These are phyloP conservation scores for Rhinogobius similis DNA, from an alignment of 2,113 vertebrate species.

Conservation along the genomic window DNA sequence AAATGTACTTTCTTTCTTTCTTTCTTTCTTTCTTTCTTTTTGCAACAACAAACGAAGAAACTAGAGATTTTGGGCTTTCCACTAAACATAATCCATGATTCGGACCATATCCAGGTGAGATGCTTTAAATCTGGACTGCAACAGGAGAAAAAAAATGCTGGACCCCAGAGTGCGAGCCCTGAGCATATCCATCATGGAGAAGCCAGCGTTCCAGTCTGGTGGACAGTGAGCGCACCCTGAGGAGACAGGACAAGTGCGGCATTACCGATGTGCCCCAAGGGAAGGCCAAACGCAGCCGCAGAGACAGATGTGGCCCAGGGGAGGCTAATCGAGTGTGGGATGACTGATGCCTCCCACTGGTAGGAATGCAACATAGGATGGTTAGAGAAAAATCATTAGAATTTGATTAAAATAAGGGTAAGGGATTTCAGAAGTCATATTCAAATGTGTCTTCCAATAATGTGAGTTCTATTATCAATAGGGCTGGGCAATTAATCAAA, in stretches of 20 bases:
- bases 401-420: background rate
- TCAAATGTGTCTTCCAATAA: background rate
- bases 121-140: constrained; percentile 19
- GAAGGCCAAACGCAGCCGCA: constrained; percentile 63
- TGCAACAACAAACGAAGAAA: too few species aligned
- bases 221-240: constrained; percentile 40
- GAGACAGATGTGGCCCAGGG: constrained; percentile 65
- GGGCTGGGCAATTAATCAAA: background rate
- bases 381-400: background rate
- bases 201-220: constrained; percentile 56
- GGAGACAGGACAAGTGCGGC: constrained; percentile 53
- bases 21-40: too few species aligned
- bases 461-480: background rate
- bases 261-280: constrained; percentile 56
- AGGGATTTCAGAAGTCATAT: background rate
- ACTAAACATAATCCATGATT: background rate
- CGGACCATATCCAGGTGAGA: constrained; percentile 5
- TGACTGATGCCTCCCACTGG: constrained; percentile 51
- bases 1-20: too few species aligned
- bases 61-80: background rate
- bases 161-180: constrained; percentile 40
- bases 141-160: constrained; percentile 19
- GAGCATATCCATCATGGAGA: constrained; percentile 65
- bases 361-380: constrained; percentile 22
- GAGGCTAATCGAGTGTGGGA: constrained; percentile 60